A percentile compares a stretch with the other conserved stretches of the same genome.
These are phyloP conservation scores for Acleris laterana DNA, from an alignment of 2,888 invertebrate genomes.

Conservation along the genomic window DNA sequence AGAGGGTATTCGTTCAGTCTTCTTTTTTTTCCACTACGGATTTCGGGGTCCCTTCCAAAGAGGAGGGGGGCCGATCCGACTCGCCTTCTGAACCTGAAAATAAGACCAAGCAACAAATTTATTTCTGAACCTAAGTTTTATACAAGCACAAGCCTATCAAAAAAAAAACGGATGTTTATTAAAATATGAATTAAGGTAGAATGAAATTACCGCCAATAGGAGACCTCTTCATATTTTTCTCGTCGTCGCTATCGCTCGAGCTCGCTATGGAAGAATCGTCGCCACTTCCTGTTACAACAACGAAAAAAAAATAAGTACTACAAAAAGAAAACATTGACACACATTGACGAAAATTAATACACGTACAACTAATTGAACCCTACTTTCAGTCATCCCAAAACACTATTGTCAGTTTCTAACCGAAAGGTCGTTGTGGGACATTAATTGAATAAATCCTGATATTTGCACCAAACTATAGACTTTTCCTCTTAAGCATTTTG, in stretches of 20 bases:
- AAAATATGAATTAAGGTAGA: neutral
- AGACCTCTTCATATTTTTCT: conserved; percentile 52
- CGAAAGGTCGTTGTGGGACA: too few species aligned
- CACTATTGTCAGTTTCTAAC: too few species aligned
- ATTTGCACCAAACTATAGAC: too few species aligned
- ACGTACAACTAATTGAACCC: too few species aligned
- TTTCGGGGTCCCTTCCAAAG: conserved; percentile 60
- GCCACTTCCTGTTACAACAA: conserved; percentile 48
- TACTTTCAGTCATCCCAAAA: too few species aligned
- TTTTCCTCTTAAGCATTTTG: too few species aligned
- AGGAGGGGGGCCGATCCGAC: conserved; percentile 64
- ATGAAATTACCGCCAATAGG: conserved; percentile 47
- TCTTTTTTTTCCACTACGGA: conserved; percentile 70
- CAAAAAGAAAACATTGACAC: too few species aligned
- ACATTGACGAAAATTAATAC: too few species aligned
- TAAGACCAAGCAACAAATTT: neutral
- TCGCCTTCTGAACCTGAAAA: conserved; percentile 59
- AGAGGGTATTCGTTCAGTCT: conserved; percentile 65
- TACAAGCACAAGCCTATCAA: too few species aligned
- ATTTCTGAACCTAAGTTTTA: too few species aligned
- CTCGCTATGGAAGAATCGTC: conserved; percentile 71
- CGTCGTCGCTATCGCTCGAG: conserved; percentile 70
- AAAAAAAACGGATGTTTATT: too few species aligned
- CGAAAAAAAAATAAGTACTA: conserved; percentile 38
- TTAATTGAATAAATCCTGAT: too few species aligned